Conservation (phyloP, 2,113 vertebrate genomes). For the Calyptomena viridis region DNA sequence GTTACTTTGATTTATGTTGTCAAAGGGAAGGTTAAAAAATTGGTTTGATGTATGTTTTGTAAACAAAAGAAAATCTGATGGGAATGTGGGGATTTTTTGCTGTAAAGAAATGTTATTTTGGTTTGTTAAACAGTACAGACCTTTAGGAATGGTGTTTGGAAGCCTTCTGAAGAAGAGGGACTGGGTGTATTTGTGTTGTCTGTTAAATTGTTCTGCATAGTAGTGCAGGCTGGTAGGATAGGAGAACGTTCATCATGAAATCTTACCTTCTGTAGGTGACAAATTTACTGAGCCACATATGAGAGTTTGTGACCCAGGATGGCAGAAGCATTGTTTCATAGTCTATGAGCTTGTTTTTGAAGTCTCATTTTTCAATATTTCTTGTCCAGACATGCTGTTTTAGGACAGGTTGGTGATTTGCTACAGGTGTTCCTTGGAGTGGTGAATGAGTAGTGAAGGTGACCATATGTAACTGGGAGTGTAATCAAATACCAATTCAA, state of each 20-base stretch:
- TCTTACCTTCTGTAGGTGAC: too few species aligned
- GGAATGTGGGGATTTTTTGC: background rate
- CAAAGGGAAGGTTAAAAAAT: background rate
- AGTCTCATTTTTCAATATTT: background rate
- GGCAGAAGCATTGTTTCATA: background rate
- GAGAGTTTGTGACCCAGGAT: rapidly evolving
- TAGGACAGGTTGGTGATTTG: background rate
- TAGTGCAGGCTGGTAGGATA: background rate
- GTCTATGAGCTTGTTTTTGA: background rate
- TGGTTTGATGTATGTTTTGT: background rate
- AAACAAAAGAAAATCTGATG: background rate
- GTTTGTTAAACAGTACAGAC: background rate
- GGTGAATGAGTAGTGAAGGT: background rate
- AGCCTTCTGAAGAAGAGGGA: background rate
- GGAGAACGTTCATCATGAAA: too few species aligned
- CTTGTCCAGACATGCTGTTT: background rate
- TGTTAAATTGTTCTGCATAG: background rate
- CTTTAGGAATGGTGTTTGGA: background rate
- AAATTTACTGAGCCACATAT: background rate
- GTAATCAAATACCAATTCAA: background rate
- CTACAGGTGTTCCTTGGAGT: background rate
- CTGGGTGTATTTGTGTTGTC: background rate
- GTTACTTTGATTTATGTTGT: background rate
- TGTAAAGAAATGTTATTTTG: background rate
- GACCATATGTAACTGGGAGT: background rate